A percentile compares a stretch with the other conserved stretches of the same genome.
Conservation (phyloP, 2,113 vertebrate species). For the Ifrita kowaldi region DNA sequence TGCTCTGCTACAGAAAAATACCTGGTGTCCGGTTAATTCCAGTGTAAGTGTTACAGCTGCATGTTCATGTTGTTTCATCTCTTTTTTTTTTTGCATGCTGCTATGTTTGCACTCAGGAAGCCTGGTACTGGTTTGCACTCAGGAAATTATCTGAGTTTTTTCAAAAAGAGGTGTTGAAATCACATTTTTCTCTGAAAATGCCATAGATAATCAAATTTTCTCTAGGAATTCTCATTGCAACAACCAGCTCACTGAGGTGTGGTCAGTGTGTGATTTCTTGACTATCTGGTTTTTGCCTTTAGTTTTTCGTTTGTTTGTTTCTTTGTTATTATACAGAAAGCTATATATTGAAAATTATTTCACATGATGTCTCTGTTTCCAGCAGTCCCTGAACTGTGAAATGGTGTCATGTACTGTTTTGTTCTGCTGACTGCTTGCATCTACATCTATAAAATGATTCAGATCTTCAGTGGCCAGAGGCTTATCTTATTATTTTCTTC, state of each 20-base stretch:
- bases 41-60: background rate
- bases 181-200: background rate
- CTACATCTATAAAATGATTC: background rate
- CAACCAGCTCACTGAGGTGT: background rate
- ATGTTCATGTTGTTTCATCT: background rate
- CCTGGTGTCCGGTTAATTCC: background rate
- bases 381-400: constrained; percentile 15
- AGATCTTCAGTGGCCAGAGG: background rate
- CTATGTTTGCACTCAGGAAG: background rate
- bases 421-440: constrained; percentile 12
- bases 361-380: background rate
- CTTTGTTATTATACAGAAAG: background rate
- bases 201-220: background rate
- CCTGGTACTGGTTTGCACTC: background rate
- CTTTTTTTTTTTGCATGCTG: background rate
- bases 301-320: background rate
- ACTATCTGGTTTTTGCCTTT: background rate
- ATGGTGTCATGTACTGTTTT: background rate
- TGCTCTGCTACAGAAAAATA: background rate
- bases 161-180: background rate
- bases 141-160: background rate
- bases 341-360: background rate
- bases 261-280: background rate
- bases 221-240: background rate
- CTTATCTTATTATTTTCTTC: constrained; percentile 45